These are phyloP conservation scores for Pachyramphus minor DNA, from an alignment of 2,113 vertebrate genomes.

Conservation along the genomic window DNA sequence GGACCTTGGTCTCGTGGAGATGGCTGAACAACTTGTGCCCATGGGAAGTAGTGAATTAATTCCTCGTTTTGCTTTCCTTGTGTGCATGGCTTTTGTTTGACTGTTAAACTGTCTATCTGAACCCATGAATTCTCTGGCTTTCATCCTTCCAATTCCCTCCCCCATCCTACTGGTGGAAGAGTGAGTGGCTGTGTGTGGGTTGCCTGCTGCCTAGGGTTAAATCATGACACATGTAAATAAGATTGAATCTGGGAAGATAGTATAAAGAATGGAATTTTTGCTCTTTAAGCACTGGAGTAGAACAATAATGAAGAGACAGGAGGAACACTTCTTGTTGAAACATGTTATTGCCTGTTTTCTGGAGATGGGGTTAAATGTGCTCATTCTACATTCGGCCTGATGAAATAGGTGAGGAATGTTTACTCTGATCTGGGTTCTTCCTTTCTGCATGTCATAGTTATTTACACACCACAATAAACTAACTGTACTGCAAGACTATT, in stretches of 20 bases:
- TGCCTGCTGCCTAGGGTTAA: background rate
- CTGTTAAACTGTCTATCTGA: background rate
- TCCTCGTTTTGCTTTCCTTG: background rate
- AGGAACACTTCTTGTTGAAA: background rate
- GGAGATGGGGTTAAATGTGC: background rate
- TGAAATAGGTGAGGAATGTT: background rate
- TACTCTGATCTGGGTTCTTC: background rate
- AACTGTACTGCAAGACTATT: background rate
- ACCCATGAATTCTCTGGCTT: background rate
- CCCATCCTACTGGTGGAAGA: background rate
- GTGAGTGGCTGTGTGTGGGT: background rate
- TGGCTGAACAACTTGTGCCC: background rate
- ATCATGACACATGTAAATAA: background rate
- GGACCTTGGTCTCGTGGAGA: background rate
- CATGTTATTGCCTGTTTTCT: background rate
- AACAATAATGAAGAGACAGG: background rate
- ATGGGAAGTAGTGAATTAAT: background rate
- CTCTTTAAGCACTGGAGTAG: background rate
- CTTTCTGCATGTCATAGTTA: background rate
- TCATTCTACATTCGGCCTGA: background rate
- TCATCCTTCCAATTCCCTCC: background rate
- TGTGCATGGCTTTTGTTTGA: background rate
- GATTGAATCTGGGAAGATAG: background rate
- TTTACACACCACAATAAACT: background rate
- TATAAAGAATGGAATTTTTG: background rate